These are phyloP conservation scores for Drosophila erecta DNA, from an alignment of 1,140 invertebrate genomes.

Conservation along the genomic window DNA sequence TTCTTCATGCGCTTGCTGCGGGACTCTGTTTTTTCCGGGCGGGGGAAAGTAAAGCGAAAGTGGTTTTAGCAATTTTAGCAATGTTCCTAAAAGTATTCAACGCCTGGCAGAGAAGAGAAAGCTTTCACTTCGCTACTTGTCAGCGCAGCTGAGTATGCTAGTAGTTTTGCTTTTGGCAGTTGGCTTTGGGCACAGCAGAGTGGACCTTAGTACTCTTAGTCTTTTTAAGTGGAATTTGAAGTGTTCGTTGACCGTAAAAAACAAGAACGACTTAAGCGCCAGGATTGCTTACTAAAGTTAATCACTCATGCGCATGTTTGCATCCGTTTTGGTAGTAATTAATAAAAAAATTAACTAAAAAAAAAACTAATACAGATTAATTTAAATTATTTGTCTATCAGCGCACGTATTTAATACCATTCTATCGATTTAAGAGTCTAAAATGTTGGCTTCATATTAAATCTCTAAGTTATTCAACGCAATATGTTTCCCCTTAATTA, in stretches of 20 bases:
- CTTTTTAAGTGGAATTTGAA: constrained; percentile 18
- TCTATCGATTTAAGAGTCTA: too few relatives aligned
- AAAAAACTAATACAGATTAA: too few relatives aligned
- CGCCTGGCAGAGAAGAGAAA: constrained; percentile 6
- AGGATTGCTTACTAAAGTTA: neutral
- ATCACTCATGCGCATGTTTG: neutral
- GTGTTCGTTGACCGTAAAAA: neutral
- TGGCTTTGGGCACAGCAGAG: neutral
- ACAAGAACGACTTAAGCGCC: neutral
- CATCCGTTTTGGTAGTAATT: neutral
- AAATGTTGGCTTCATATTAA: too few relatives aligned
- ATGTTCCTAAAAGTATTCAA: constrained; percentile 50
- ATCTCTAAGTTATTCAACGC: too few relatives aligned
- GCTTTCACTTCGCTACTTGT: constrained; percentile 3
- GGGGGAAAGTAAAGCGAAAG: constrained; percentile 38
- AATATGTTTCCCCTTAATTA: neutral
- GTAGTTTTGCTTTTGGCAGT: constrained; percentile 10
- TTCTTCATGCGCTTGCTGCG: constrained; percentile 87
- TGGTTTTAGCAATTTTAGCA: constrained; percentile 6
- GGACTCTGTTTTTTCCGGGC: constrained; percentile 83
- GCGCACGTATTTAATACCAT: too few relatives aligned
- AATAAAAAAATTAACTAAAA: too few relatives aligned
- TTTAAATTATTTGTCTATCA: neutral
- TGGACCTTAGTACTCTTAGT: neutral
- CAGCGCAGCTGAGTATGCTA: constrained; percentile 53